Base-by-base conservation (phyloP, 2,113 vertebrate species). In the Corythornis madagascariensis region DNA sequence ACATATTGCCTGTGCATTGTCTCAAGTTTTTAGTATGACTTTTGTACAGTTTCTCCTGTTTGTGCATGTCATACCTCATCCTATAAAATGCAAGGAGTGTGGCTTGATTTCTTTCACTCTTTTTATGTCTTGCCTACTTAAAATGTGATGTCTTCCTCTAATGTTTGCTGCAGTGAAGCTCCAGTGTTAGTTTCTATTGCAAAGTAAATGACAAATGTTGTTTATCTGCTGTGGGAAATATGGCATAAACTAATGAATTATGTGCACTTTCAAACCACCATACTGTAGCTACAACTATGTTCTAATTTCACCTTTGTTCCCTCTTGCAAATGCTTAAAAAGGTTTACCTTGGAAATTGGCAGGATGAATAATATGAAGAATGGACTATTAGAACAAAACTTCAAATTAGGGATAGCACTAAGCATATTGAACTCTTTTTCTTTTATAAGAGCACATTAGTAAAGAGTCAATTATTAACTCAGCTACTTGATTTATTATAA, bases 381-480 rank as follows among this genome's bases (percentile, higher is more conserved):
- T 72, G 29, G 52, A 59, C 19, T 69, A 16, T 65, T 89, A 90
- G 69, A 24, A 24, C 19, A 87, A 57, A 90, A 22, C 47, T 93
- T 92, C 57, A 69, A 82, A 91, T 94, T 73, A 83, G 60, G 35
- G 61, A 57, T 26, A 55, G 16, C 22, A 42, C 33, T 52, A 43
- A 73, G 77, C 35, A 74, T 59, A 61, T 69, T 50, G 69, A 86
- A 56, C 61, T 77, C 22, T 69, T 93, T 79, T 79, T 74, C 43
- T 86, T 96, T 93, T 81, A 63, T 64, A 79, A 53, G 3, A 91
- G 8, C 67, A 74, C 17, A 70, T 91, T 77, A 95, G 53, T 88
- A 83, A 61, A 89, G 45, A 95, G 73, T 91, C 91, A 93, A 71
- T 95, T 90, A 92, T 97, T 95, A 95, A 65, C 40, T 80, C 74